phyloP scores from a whole-genome alignment of 2,797 vertebrate genomes.

The Manis javanica region DNA sequence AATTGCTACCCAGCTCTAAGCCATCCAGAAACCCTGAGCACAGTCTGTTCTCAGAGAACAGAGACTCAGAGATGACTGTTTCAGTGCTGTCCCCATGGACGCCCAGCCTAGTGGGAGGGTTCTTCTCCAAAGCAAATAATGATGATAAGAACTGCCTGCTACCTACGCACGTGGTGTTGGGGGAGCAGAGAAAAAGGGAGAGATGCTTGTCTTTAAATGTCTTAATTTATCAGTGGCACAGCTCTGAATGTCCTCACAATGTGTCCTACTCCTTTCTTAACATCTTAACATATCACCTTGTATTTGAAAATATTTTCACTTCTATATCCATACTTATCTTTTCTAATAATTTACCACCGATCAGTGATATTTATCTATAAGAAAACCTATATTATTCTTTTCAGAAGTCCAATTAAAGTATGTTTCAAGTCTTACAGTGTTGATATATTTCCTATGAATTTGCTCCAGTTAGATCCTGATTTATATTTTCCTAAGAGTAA shows the following conservation, averaged over 20 bases:
- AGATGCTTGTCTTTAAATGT: neutral
- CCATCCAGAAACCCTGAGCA: neutral
- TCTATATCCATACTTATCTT: neutral
- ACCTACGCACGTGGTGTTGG: rapidly evolving
- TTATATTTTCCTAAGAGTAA: constrained; percentile 35
- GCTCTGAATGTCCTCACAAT: neutral
- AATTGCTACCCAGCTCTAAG: neutral
- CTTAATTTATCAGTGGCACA: neutral
- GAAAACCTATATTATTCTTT: neutral
- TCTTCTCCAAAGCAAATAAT: neutral
- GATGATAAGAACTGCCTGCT: rapidly evolving
- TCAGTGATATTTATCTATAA: neutral
- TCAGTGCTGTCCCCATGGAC: rapidly evolving
- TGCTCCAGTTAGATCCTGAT: constrained; percentile 22
- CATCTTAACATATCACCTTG: neutral
- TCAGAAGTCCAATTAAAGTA: constrained; percentile 24
- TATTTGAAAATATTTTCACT: neutral
- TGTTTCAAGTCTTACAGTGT: constrained; percentile 16
- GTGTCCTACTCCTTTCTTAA: neutral
- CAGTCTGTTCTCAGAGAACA: neutral
- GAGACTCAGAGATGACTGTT: neutral
- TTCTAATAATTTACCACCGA: neutral
- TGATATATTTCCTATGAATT: constrained; percentile 46
- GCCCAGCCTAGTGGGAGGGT: no score
- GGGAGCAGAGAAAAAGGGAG: neutral